Evolutionary conservation across 1,140 invertebrate species (phyloP).

Genomic region (Saccostrea echinata): DNA sequence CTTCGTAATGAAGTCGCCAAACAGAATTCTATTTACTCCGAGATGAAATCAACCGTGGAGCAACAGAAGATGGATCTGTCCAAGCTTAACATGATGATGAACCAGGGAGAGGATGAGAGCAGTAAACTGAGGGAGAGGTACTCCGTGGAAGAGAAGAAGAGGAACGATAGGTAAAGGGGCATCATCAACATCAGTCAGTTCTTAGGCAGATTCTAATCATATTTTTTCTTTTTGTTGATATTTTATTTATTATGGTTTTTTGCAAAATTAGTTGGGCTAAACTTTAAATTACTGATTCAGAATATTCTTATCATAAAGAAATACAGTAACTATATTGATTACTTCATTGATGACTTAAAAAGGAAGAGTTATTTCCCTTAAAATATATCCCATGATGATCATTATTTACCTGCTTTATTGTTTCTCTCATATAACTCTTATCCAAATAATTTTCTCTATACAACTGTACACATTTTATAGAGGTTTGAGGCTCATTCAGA

Average conservation of each 20-base stretch:
- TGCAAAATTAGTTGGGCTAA: no score
- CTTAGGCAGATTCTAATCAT: background rate
- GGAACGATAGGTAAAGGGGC: slow-evolving; percentile 74
- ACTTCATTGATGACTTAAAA: background rate
- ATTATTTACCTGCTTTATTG: no score
- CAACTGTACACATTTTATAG: slow-evolving; percentile 63
- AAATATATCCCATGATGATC: background rate
- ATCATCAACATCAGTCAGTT: background rate
- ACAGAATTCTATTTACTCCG: slow-evolving; percentile 76
- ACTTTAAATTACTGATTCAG: no score
- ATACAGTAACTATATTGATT: no score
- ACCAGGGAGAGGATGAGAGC: slow-evolving; percentile 79
- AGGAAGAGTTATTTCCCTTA: background rate
- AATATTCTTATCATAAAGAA: no score
- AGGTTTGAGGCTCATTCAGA: slow-evolving; percentile 78
- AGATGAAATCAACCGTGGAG: slow-evolving; percentile 77
- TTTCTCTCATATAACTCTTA: background rate
- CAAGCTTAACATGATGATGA: slow-evolving; percentile 79
- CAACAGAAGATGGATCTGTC: slow-evolving; percentile 80
- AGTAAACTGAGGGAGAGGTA: slow-evolving; percentile 78
- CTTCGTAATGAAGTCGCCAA: slow-evolving; percentile 79
- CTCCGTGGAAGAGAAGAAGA: slow-evolving; percentile 76
- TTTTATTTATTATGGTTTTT: no score
- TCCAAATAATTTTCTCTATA: background rate
- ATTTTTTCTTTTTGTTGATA: no score